A percentile compares a stretch with the other conserved stretches of the same genome.
phyloP scores from a whole-genome alignment of 2,888 invertebrate species.

The Heteromurus nitidus region DNA sequence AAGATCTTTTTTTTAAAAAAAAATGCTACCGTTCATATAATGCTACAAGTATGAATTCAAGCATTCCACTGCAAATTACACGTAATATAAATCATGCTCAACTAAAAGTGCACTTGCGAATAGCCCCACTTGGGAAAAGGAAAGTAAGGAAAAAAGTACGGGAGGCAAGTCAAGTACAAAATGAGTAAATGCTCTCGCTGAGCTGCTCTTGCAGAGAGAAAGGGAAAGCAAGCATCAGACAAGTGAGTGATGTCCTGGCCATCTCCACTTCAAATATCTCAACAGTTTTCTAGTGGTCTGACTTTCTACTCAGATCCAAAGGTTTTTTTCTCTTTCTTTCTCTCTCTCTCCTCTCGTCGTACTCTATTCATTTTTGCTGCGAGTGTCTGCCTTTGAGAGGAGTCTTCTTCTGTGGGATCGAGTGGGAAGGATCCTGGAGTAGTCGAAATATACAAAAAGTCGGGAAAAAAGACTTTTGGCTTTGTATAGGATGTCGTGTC shows the following conservation, averaged over 20 bases:
- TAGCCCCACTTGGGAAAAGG: neutral
- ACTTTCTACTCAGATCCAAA: neutral
- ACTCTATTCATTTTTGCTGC: neutral
- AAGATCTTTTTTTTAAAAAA: too few relatives aligned
- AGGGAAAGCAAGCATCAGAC: neutral
- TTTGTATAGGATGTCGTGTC: neutral
- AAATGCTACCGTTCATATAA: too few relatives aligned
- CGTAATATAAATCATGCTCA: neutral
- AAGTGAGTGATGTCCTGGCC: slow-evolving; percentile 39
- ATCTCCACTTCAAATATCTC: slow-evolving; percentile 18
- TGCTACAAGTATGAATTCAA: too few relatives aligned
- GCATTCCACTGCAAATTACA: neutral
- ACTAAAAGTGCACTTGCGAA: neutral
- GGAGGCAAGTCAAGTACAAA: neutral
- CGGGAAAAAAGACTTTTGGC: slow-evolving; percentile 3
- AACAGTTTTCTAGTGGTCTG: neutral
- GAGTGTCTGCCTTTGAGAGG: too few relatives aligned
- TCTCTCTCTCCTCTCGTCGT: neutral
- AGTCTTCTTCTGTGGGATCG: neutral
- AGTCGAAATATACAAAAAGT: too few relatives aligned
- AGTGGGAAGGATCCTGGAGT: neutral
- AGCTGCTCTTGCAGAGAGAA: neutral
- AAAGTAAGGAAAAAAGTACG: neutral
- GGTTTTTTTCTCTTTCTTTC: neutral
- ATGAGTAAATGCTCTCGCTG: neutral